Base-by-base conservation (phyloP, 2,888 invertebrate species). In the Drosophila lutescens region DNA sequence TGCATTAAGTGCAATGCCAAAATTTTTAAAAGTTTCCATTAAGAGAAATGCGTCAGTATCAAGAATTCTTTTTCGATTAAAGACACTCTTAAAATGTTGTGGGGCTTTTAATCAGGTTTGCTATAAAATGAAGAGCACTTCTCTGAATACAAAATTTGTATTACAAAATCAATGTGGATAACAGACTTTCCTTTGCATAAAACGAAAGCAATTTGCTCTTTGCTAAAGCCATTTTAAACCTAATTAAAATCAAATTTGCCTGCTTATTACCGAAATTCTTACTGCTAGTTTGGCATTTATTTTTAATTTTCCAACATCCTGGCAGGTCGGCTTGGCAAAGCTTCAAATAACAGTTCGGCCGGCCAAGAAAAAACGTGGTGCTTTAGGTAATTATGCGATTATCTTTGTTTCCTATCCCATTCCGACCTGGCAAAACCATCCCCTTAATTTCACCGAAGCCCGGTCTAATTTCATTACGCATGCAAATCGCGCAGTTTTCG, bases 361-460 rank as follows among this genome's bases (percentile, higher is more conserved):
- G 23, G 63, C 13, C 63, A 59, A 63, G 15, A 58, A 51, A 20
- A 57, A 74, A 43, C 70, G 59, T 54, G n/a, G 46, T 15, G 26
- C 30, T 15, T 30, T 70, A 46, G 78, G 79, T 79, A 86, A 83
- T 79, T 83, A 83, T 66, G 76, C 84, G 84, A 74, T 81, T 83
- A 86, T 86, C 82, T 80, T 58, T 57, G 86, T 63, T 74, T 77
- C 55, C 72, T 71, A 58, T 63, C 75, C 49, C 67, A 58, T 61
- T 69, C 49, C n/a, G 38, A 26, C 38, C 26, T 13, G 20, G n/a
- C n/a, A 5, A 15, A 10, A 17, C 44, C 17, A 36, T 38, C n/a
- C 8, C 26, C 36, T 53, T 47, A 17, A 30, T 8, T 38, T 23
- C 20, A 23, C 38, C 55, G 43, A 47, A 43, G 40, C 46, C 56